Evolutionary conservation across 2,113 vertebrate species (phyloP), one percentile per base, ranked within the genome.

Genomic region (Cinclus mexicanus): DNA sequence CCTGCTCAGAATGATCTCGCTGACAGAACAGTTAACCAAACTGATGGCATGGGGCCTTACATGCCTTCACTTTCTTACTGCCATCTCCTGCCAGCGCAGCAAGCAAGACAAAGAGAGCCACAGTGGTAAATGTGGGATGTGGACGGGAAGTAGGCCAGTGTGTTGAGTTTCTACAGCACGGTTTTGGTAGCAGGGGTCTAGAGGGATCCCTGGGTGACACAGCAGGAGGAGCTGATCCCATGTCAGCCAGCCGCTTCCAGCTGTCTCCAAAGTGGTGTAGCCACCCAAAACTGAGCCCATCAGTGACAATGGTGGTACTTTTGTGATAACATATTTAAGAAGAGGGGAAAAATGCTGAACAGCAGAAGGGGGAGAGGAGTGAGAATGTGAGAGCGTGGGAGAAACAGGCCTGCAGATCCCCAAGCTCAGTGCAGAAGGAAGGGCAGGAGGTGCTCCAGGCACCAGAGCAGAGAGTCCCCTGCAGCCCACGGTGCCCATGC

Each of bases 1-100:
- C 22, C 80, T 28, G 61, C 26, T 87, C 69, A 87, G 70, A 89
- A 69, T 4, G 10, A 75, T 65, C 92, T 37, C 87, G 89, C 26
- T 94, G 87, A 95, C 93, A 95, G 84, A 84, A 69, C 74, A 82
- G 75, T 91, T 94, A 93, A 90, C 56, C 39, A 56, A 79, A 56
- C 46, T 11, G 56, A 68, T 16, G 41, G 57, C 81, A 89, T 2
- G 3, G n/a, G 53, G 75, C 84, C 50, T 72, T 35, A 71, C 16
- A 22, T 4, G 53, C 49, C 49, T 65, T 89, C 1, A 1, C 23
- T 67, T 37, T 68, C n/a, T 28, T 47, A 35, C 14, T 74, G 84
- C 78, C 64, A 59, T 41, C 41, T 67, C 60, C 50, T 70, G 67
- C 69, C 57, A 56, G 37, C 0, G 1, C 37, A 92, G 47, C 1